Evolutionary conservation across 2,888 invertebrate species (phyloP), one percentile per base, ranked within the genome.

Genomic region (Sacculina carcini): DNA sequence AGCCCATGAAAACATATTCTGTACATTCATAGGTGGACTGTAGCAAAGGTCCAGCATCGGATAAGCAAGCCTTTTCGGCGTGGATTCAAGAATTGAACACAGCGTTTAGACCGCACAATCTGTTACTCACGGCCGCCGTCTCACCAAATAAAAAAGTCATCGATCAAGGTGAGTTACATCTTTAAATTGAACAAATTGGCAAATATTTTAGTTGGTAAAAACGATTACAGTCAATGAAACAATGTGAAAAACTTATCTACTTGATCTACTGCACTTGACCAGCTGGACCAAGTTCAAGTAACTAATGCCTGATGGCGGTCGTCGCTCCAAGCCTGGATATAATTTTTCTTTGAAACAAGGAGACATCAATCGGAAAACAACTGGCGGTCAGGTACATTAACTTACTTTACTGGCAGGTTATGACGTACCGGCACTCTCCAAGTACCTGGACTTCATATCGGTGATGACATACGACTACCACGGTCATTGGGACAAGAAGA

Each of bases 391-490:
- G 29, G 3, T 23, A 19, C 16, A 24, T 29, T 28, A 14, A 2
- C 26, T 19, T n/a, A 19, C 10, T 28, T 16, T 21, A 7, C 23
- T 47, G 29, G 19, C 54, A 64, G 67, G 85, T 0, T 87, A 87
- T 61, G 79, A 87, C 60, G 78, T 87, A 0, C 75, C 79, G 1
- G 65, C 71, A 0, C 62, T 87, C n/a, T 75, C 80, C 0, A 67
- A 71, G 54, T 77, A 83, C 61, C 70, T 87, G 54, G 84, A 86
- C 63, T 86, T 85, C 83, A 84, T 89, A 57, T 77, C 85, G 1
- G 76, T 89, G 1, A 87, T 89, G 86, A 74, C 82, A 14, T 87
- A 87, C 61, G 87, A 89, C 61, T 86, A 79, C 61, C 85, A 86
- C 59, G 87, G 86, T 0, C 84, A 60, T 21, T 86, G 85, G 85